phyloP scores from a whole-genome alignment of 2,113 vertebrate genomes.

The Pan paniscus region DNA sequence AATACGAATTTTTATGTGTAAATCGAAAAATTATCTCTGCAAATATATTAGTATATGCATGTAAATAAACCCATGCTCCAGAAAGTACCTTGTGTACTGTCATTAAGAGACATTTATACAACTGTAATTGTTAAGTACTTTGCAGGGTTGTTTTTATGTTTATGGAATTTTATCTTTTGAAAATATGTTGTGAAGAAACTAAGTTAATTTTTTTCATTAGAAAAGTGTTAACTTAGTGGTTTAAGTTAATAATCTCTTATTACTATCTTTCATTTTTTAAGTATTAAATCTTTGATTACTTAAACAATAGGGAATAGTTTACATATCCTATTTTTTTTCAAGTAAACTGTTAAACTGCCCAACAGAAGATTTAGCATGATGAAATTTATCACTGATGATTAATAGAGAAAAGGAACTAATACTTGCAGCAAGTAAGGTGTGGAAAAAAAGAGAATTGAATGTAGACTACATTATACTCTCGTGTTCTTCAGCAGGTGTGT shows the following conservation, averaged over 20 bases:
- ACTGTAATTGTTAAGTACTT: no score
- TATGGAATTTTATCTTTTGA: neutral
- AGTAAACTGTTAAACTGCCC: no score
- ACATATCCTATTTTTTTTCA: neutral
- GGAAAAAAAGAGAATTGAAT: no score
- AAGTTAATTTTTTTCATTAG: neutral
- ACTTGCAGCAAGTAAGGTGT: neutral
- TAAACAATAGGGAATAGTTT: neutral
- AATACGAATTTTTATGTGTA: no score
- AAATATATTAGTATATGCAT: no score
- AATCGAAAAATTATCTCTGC: no score
- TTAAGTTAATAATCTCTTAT: neutral
- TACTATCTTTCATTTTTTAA: neutral
- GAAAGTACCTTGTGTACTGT: no score
- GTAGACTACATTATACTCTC: fast-evolving
- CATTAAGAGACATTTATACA: no score
- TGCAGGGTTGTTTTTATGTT: neutral
- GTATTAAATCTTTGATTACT: neutral
- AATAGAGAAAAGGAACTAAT: neutral
- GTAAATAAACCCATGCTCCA: no score
- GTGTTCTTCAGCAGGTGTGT: neutral
- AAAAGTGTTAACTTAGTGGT: neutral
- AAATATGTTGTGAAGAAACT: neutral
- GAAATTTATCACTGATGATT: neutral
- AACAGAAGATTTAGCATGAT: neutral